Percentiles rank a stretch among this genome's conserved stretches.
Evolutionary conservation across 2,797 vertebrate species (phyloP).

Genomic region (Clarias laeviceps): DNA sequence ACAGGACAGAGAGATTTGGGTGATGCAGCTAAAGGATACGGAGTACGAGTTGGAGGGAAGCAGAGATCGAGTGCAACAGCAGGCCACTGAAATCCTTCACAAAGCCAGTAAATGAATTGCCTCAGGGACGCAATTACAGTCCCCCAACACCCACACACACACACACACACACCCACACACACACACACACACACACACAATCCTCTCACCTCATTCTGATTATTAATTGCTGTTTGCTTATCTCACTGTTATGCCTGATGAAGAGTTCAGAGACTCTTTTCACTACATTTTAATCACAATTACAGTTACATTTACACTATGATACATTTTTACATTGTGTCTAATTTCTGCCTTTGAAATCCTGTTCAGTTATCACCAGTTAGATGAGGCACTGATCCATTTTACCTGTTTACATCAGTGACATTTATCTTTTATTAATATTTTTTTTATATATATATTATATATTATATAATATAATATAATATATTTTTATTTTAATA

Average conservation of each 20-base stretch:
- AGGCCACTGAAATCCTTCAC: constrained; percentile 93
- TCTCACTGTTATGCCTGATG: background rate
- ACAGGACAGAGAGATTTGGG: constrained; percentile 89
- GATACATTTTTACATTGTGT: background rate
- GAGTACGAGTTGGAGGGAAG: constrained; percentile 93
- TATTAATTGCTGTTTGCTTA: constrained; percentile 29
- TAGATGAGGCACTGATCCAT: background rate
- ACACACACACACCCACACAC: background rate
- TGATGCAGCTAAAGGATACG: constrained; percentile 95
- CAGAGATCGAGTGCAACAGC: constrained; percentile 91
- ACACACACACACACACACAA: background rate
- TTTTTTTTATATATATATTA: too few species aligned
- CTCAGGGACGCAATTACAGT: constrained; percentile 39
- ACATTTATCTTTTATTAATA: background rate
- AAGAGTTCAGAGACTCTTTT: background rate
- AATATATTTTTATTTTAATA: too few species aligned
- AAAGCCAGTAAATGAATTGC: constrained; percentile 71
- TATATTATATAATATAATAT: too few species aligned
- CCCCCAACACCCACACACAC: background rate
- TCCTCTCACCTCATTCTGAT: constrained; percentile 27
- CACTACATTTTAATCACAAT: background rate
- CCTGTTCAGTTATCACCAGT: background rate
- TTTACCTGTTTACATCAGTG: background rate
- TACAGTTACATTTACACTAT: background rate
- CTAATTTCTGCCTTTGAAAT: too few species aligned